phyloP scores from a whole-genome alignment of 2,888 invertebrate genomes.

The Lasioglossum zephyrum region DNA sequence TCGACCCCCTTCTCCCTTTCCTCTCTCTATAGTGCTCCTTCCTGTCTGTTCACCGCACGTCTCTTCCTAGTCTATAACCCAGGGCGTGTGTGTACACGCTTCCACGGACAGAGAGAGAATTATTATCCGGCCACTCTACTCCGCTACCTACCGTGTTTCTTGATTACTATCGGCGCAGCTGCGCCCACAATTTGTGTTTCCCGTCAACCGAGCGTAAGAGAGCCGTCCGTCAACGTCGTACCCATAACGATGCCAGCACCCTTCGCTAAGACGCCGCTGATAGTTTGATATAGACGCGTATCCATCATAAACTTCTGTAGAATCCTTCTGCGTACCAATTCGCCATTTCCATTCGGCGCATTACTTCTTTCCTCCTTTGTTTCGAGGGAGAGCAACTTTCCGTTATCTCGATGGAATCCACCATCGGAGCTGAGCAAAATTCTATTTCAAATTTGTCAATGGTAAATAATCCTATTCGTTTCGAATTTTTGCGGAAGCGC shows the following conservation, averaged over 20 bases:
- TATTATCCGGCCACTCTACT: slow-evolving; percentile 77
- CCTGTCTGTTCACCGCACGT: slow-evolving; percentile 57
- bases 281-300: slow-evolving; percentile 66
- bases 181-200: slow-evolving; percentile 80
- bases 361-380: neutral
- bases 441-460: neutral
- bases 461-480: neutral
- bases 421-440: neutral
- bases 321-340: slow-evolving; percentile 41
- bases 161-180: slow-evolving; percentile 83
- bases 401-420: neutral
- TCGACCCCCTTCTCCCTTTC: slow-evolving; percentile 29
- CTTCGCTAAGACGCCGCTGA: slow-evolving; percentile 69
- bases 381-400: neutral
- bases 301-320: slow-evolving; percentile 58
- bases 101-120: slow-evolving; percentile 67
- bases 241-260: slow-evolving; percentile 72
- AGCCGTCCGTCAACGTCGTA: slow-evolving; percentile 83
- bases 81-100: slow-evolving; percentile 57
- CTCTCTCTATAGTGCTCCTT: slow-evolving; percentile 48
- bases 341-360: slow-evolving; percentile 11
- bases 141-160: slow-evolving; percentile 79
- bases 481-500: too few species aligned
- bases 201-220: slow-evolving; percentile 79
- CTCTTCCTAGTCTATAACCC: slow-evolving; percentile 66